Evolutionary conservation across 2,113 vertebrate genomes (phyloP).

Genomic region (Rhizomys pruinosus): DNA sequence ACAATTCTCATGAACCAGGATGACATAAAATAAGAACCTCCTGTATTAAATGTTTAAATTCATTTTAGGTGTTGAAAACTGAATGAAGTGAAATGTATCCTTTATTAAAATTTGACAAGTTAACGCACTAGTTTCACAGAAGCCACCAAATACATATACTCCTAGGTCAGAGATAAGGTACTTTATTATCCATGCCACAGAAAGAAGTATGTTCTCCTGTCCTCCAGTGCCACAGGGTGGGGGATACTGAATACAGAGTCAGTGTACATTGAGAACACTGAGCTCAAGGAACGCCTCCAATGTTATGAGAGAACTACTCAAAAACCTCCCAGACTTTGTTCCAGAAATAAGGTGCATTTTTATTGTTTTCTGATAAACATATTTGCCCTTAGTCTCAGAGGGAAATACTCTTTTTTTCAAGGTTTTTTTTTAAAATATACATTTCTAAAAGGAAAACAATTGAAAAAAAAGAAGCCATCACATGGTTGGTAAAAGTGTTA

Average conservation of each 20-base stretch:
- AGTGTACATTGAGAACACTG: rapidly evolving
- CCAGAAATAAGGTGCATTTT: neutral
- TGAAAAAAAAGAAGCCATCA: neutral
- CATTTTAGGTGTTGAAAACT: neutral
- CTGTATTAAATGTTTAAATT: neutral
- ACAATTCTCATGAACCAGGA: neutral
- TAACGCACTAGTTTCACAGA: no score
- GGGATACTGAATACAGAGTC: rapidly evolving
- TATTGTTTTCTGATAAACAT: neutral
- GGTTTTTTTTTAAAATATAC: neutral
- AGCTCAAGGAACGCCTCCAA: neutral
- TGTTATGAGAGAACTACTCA: neutral
- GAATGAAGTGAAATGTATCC: no score
- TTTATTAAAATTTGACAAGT: neutral
- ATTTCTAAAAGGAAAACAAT: neutral
- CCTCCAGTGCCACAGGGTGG: rapidly evolving
- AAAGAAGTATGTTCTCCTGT: rapidly evolving
- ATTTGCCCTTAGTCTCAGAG: neutral
- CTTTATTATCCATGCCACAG: neutral
- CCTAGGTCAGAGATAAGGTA: neutral
- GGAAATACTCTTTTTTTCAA: neutral
- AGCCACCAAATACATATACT: neutral
- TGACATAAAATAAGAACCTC: neutral
- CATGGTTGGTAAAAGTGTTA: neutral
- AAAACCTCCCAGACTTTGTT: neutral